A percentile compares a stretch with the other conserved stretches of the same genome.
phyloP scores from a whole-genome alignment of 2,888 invertebrate species.

The Nomada goodeniana region DNA sequence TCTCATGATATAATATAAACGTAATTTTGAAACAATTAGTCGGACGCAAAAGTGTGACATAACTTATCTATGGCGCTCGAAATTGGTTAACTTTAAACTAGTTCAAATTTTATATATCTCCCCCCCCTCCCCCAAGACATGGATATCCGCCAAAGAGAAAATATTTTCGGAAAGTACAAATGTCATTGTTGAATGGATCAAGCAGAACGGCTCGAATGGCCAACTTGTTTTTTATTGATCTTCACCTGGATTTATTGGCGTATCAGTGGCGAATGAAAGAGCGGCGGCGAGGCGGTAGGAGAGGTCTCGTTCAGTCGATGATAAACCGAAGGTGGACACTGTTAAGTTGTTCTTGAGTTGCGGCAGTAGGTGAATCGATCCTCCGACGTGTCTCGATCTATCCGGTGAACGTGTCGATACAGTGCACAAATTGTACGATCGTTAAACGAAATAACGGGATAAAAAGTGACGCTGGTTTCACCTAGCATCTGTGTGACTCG shows the following conservation, averaged over 20 bases:
- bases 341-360: slow-evolving; percentile 59
- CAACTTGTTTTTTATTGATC: slow-evolving; percentile 12
- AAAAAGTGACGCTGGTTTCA: slow-evolving; percentile 12
- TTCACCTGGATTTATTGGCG: slow-evolving; percentile 44
- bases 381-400: slow-evolving; percentile 29
- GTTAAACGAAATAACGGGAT: not conserved
- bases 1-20: too few species aligned
- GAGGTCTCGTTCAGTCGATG: slow-evolving; percentile 38
- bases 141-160: too few species aligned
- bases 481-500: slow-evolving; percentile 35
- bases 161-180: not conserved
- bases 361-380: slow-evolving; percentile 55
- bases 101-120: too few species aligned
- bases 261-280: slow-evolving; percentile 57
- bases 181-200: not conserved
- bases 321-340: slow-evolving; percentile 63
- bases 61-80: too few species aligned
- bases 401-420: slow-evolving; percentile 22
- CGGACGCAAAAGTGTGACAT: too few species aligned
- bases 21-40: too few species aligned
- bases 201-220: not conserved
- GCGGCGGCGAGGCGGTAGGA: slow-evolving; percentile 39
- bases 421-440: slow-evolving; percentile 17
- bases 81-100: too few species aligned
- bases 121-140: too few species aligned